phyloP scores from a whole-genome alignment of 2,888 invertebrate genomes.

The Microplitis deprimator region DNA sequence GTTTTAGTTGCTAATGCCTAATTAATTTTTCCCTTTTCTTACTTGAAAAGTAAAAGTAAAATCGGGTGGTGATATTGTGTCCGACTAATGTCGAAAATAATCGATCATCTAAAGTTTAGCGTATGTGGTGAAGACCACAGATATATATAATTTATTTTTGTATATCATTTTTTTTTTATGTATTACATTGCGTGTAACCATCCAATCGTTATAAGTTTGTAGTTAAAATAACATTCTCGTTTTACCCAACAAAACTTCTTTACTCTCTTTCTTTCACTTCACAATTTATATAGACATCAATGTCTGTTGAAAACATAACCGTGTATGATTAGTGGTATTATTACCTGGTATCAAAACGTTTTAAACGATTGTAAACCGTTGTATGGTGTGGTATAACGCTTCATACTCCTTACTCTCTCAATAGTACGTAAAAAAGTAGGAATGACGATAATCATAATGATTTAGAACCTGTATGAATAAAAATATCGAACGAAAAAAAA shows the following conservation, averaged over 20 bases:
- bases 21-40: too few relatives aligned
- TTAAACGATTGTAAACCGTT: not conserved
- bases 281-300: not conserved
- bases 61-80: too few relatives aligned
- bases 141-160: too few relatives aligned
- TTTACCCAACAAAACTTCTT: not conserved
- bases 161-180: too few relatives aligned
- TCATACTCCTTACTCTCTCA: not conserved
- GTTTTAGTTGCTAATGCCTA: too few relatives aligned
- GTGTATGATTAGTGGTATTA: not conserved
- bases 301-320: too few relatives aligned
- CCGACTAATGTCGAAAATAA: too few relatives aligned
- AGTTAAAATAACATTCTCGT: not conserved
- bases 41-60: too few relatives aligned
- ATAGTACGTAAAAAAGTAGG: not conserved
- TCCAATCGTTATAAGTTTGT: not conserved
- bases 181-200: not conserved
- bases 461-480: not conserved
- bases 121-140: too few relatives aligned
- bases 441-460: not conserved
- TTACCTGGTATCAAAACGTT: not conserved
- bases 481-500: not conserved
- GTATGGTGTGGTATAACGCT: not conserved
- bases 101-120: too few relatives aligned
- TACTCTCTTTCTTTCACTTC: not conserved